phyloP scores from a whole-genome alignment of 2,797 vertebrate genomes.

The Catostomus latipinnis region DNA sequence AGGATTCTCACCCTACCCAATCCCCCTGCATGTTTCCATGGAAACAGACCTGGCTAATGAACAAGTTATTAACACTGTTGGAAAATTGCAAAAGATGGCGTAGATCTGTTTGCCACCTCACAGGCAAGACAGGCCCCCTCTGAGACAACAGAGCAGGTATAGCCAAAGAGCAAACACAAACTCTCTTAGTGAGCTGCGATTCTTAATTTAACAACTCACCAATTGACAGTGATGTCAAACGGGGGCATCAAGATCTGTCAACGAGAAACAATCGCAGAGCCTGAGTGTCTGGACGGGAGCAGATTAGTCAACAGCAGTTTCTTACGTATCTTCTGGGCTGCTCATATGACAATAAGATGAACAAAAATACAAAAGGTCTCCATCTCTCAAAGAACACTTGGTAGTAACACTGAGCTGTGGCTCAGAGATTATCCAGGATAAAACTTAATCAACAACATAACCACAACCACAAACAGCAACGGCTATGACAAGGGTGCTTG shows the following conservation, averaged over 20 bases:
- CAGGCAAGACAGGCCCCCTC: constrained; percentile 14
- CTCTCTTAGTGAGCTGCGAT: constrained; percentile 31
- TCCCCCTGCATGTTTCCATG: constrained; percentile 69
- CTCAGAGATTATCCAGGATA: not conserved
- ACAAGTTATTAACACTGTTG: constrained; percentile 39
- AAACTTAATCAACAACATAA: not conserved
- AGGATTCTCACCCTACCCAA: constrained; percentile 55
- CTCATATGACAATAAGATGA: constrained; percentile 27
- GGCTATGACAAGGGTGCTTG: too few species aligned
- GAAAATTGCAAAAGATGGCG: constrained; percentile 1
- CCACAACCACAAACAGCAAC: not conserved
- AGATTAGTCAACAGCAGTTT: constrained; percentile 33
- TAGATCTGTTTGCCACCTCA: constrained; percentile 2
- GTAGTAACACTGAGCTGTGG: constrained; percentile 12
- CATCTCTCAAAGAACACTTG: constrained; percentile 1
- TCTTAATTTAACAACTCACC: constrained; percentile 44
- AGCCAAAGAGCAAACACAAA: constrained; percentile 5
- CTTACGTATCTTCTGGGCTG: constrained; percentile 23
- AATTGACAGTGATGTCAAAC: constrained; percentile 35
- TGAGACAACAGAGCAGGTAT: constrained; percentile 7
- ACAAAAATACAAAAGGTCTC: constrained; percentile 13
- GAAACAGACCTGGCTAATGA: constrained; percentile 72
- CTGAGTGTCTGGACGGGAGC: constrained; percentile 26
- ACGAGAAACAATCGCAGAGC: constrained; percentile 5
- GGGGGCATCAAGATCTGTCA: constrained; percentile 43